These are phyloP conservation scores for Chionomys nivalis DNA, from an alignment of 2,113 vertebrate genomes.

Conservation along the genomic window DNA sequence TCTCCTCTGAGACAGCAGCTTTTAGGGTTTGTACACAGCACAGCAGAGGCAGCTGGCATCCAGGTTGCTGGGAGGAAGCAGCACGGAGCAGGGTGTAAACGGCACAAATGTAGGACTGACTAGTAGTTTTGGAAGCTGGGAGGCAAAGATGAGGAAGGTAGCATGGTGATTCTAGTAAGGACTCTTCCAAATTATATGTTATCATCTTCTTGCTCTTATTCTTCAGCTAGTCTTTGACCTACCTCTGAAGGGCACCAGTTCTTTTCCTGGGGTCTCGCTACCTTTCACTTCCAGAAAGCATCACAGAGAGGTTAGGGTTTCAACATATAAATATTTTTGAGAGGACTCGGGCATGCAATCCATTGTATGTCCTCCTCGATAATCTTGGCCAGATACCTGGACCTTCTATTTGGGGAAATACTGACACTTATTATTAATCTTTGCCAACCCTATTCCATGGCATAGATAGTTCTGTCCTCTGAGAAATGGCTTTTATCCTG, in stretches of 20 bases:
- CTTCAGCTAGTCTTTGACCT: background rate
- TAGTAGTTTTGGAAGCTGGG: background rate
- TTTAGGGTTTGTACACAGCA: background rate
- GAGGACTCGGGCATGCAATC: background rate
- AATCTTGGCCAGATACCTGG: background rate
- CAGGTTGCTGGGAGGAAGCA: background rate
- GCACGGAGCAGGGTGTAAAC: background rate
- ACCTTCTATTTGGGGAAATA: background rate
- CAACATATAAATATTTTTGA: background rate
- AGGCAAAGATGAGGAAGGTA: background rate
- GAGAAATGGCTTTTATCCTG: background rate
- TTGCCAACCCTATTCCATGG: background rate
- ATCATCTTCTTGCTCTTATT: no score
- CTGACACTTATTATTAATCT: constrained; percentile 15
- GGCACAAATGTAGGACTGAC: background rate
- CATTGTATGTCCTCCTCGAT: no score
- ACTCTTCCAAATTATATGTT: background rate
- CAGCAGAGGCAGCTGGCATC: background rate
- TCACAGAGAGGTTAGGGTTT: background rate
- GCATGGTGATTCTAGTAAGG: background rate
- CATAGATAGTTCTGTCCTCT: background rate
- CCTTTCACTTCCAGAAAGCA: background rate
- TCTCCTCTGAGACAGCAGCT: background rate
- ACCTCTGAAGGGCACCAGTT: background rate
- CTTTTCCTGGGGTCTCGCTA: background rate